Base-by-base conservation (phyloP, 1,140 invertebrate species). In the Polypedilum vanderplanki region DNA sequence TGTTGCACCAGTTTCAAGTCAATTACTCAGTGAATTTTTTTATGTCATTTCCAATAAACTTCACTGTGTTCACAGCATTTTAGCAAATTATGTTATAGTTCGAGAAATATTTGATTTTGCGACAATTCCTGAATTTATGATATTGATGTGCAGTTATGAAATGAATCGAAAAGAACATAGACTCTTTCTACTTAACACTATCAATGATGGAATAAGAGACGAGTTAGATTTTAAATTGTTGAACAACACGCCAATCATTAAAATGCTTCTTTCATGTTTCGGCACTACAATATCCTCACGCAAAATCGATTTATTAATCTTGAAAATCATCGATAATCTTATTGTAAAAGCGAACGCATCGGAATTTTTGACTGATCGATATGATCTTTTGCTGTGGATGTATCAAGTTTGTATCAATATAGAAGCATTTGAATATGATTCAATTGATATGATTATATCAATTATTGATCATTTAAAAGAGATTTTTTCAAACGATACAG, bases 101-200 rank as follows among this genome's bases (percentile, higher is more conserved):
- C 91, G 90, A 80, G 85, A 87, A 40, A 84, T 84, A n/a, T 80
- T 91, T 24, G 86, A 91, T 79, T 82, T 92, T 18, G 83, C 84
- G 40, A 85, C 85, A 22, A 87, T 92, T 77, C 91, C 91, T 1
- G 91, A 92, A 80, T 87, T 92, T 77, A 86, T 90, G 74, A 87
- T 88, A 64, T 84, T 92, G 24, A 87, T 91, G 75, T 87, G 90
- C 78, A 90, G 87, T 73, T 85, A 86, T 7, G 86, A 89, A 75
- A 80, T 90, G 1, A 85, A 90, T 57, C 85, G 85, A 76, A 82
- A 81, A 67, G 79, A 81, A 7, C 87, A 90, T 76, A 84, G 89
- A 57, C 80, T 83, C 75, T 93, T 91, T 85, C 88, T 92, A 41
- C 82, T 92, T 10, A 82, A 86, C 78, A 80, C 90, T 8, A 81